Base-by-base conservation (phyloP, 2,888 invertebrate species). In the Andrena dorsata region DNA sequence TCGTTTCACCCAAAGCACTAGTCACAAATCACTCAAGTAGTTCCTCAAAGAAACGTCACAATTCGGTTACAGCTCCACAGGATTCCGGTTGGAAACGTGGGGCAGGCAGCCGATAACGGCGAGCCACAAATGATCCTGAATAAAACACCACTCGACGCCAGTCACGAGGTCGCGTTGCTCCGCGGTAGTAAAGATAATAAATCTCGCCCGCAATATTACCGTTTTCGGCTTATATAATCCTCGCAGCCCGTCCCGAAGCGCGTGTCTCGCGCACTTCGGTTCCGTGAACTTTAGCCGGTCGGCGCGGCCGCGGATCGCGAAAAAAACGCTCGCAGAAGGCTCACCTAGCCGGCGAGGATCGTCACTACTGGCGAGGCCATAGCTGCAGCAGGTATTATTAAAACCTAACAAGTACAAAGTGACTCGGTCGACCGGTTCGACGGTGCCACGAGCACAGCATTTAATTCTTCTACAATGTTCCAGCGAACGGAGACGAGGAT, bases 381-480 rank as follows among this genome's bases (percentile, higher is more conserved):
- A 68, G 86, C 71, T 76, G 80, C 82, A 70, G 82, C 87, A 88
- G 87, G 88, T 88, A 88, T 88, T 88, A 88, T 88, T 88, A 88
- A 88, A 88, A 88, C 89, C 88, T 88, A 88, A 88, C 88, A 88
- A 88, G 89, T 87, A 88, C 89, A 88, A 88, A 88, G 85, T 82
- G 88, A 88, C 76, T 87, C 70, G 87, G 88, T 85, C 85, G 88
- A 88, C 88, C 88, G 88, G 88, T 88, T 88, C 89, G 88, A 74
- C 89, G 83, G 77, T 89, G 85, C 88, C 88, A 88, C 89, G 85
- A 74, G 89, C 87, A 85, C 80, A 79, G 87, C 85, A 77, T 88
- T 88, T 87, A 89, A 88, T 88, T 88, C 89, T 86, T 87, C 85
- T 88, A 88, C 87, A 85, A 88, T 88, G 85, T 88, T 76, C 85